Evolutionary conservation across 2,797 vertebrate genomes (phyloP).

Genomic region (Gymnoscopelus microlampas): DNA sequence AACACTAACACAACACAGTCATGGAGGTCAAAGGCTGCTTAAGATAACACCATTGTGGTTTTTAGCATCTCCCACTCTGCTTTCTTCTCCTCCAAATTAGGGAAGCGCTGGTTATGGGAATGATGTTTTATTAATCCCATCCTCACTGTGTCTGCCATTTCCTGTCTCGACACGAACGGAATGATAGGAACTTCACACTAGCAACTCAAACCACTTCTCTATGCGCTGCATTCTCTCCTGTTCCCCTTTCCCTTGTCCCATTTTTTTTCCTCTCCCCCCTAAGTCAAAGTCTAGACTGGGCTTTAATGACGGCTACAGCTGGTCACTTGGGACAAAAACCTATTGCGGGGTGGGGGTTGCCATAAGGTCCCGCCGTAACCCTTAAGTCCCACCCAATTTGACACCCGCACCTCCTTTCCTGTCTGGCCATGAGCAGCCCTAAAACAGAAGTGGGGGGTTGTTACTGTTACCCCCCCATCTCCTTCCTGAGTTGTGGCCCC

Average conservation of each 20-base stretch:
- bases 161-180: conserved; percentile 82
- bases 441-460: conserved; percentile 60
- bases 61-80: conserved; percentile 39
- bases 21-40: conserved; percentile 28
- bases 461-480: conserved; percentile 62
- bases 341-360: conserved; percentile 64
- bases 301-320: conserved; percentile 82
- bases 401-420: conserved; percentile 45
- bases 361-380: conserved; percentile 37
- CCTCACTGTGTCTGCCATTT: conserved; percentile 71
- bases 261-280: conserved; percentile 50
- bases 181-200: conserved; percentile 81
- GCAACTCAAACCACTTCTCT: conserved; percentile 48
- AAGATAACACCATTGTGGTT: conserved; percentile 59
- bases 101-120: conserved; percentile 66
- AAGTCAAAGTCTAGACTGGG: conserved; percentile 85
- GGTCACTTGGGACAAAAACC: conserved; percentile 70
- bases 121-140: conserved; percentile 75
- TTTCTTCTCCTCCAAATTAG: conserved; percentile 52
- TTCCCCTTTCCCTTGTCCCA: conserved; percentile 23
- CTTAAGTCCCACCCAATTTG: conserved; percentile 45
- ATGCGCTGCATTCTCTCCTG: conserved; percentile 38
- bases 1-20: neutral
- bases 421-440: conserved; percentile 61
- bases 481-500: conserved; percentile 43